Base-by-base conservation (phyloP, 2,797 vertebrate genomes). In the Vireo griseus region DNA sequence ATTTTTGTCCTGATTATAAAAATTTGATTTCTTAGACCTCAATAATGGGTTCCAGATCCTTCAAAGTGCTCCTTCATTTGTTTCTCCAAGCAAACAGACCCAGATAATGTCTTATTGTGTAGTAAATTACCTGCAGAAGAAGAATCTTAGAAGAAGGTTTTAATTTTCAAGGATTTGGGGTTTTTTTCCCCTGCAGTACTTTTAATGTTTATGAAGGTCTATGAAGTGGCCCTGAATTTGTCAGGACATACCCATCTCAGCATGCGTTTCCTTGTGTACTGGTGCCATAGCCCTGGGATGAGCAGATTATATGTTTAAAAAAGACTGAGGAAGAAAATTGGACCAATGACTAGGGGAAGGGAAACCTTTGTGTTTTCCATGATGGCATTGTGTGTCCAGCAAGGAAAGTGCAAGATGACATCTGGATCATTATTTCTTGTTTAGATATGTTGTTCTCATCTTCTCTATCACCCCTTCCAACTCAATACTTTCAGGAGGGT, bases 21-120 rank as follows among this genome's bases (percentile, higher is more conserved):
- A 75, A 86, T 67, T 84, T 71, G 21, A 76, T 95, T 89, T 82
- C 67, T 62, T 78, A 77, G 72, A 92, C 75, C n/a, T 84, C 77
- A 55, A 5, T 95, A 96, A 97, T 87, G 67, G 58, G 29, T 96
- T 96, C 92, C 95, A 96, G 91, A 94, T 87, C 59, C 40, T 88
- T 84, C 33, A 90, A 92, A 88, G 73, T 58, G 22, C 55, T 84
- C 35, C 61, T 75, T 80, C 68, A 91, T 76, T 86, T 44, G 37
- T 88, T 96, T 72, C 58, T 90, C 33, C n/a, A 91, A 88, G 55
- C n/a, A 86, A 73, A 57, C 33, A 94, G 31, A 4, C 31, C 18
- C 17, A 86, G 40, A 58, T 69, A 83, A 85, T 69, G 52, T 66
- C 45, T 54, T 71, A 10, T 22, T 85, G 44, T 71, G 86, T 85